These are phyloP conservation scores for Pogonocichla stellata DNA, from an alignment of 2,113 vertebrate genomes.

Conservation along the genomic window DNA sequence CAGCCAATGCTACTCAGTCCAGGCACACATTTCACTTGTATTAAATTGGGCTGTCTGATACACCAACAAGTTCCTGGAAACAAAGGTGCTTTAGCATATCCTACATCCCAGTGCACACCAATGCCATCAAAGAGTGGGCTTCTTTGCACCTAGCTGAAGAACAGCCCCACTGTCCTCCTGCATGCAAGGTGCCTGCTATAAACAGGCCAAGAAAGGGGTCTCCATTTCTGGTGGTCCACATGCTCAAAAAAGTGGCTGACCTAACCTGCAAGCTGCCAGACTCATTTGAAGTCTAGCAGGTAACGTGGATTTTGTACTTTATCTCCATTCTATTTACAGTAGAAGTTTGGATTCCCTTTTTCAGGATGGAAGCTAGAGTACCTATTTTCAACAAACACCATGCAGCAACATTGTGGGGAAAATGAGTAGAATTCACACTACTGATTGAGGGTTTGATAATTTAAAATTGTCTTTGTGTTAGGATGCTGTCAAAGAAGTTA, in stretches of 20 bases:
- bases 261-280: conserved; percentile 4
- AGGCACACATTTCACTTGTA: background rate
- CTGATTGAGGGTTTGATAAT: background rate
- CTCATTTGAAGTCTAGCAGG: conserved; percentile 77
- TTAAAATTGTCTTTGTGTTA: background rate
- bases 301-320: background rate
- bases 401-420: background rate
- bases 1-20: background rate
- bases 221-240: background rate
- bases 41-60: background rate
- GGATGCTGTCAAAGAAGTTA: background rate
- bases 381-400: background rate
- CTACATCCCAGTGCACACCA: background rate
- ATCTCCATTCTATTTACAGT: background rate
- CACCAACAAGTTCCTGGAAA: background rate
- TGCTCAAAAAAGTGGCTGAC: background rate
- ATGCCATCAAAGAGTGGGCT: background rate
- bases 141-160: background rate
- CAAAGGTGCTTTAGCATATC: background rate
- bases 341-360: background rate
- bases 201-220: background rate
- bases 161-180: background rate
- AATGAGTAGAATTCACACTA: background rate
- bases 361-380: background rate
- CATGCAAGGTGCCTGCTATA: background rate